A percentile compares a stretch with the other conserved stretches of the same genome.
Evolutionary conservation across 2,113 vertebrate genomes (phyloP).

Genomic region (Pituophis catenifer): DNA sequence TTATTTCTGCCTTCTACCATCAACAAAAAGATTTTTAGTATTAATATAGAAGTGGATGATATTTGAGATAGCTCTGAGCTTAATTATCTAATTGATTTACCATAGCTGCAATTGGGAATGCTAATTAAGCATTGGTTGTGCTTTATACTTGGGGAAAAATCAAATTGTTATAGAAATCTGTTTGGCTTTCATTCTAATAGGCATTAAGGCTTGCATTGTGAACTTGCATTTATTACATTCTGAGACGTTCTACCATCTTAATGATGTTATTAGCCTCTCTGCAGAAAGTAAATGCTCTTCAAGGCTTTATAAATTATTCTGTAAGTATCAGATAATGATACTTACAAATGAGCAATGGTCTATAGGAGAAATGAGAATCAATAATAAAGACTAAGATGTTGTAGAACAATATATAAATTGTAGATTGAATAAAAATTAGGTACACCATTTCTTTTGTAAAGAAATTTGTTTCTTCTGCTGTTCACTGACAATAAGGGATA

Average conservation of each 20-base stretch:
- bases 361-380: constrained; percentile 63
- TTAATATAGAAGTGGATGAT: constrained; percentile 36
- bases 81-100: constrained; percentile 60
- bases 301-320: constrained; percentile 67
- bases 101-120: constrained; percentile 50
- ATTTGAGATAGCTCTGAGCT: constrained; percentile 34
- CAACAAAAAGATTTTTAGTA: constrained; percentile 33
- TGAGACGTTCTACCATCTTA: constrained; percentile 59
- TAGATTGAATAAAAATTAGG: not conserved
- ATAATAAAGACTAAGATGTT: constrained; percentile 56
- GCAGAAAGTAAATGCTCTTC: constrained; percentile 66
- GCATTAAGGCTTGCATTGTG: constrained; percentile 48
- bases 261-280: constrained; percentile 63
- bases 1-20: constrained; percentile 17
- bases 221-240: constrained; percentile 58
- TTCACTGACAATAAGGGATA: not conserved
- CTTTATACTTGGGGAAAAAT: constrained; percentile 48
- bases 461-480: not conserved
- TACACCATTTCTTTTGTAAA: not conserved
- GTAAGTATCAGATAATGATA: constrained; percentile 66
- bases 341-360: constrained; percentile 61
- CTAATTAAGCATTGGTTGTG: constrained; percentile 55
- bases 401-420: not conserved
- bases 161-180: constrained; percentile 51
- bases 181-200: constrained; percentile 61